Conservation (phyloP, 2,888 invertebrate species). For the Amphimallon solstitiale region DNA sequence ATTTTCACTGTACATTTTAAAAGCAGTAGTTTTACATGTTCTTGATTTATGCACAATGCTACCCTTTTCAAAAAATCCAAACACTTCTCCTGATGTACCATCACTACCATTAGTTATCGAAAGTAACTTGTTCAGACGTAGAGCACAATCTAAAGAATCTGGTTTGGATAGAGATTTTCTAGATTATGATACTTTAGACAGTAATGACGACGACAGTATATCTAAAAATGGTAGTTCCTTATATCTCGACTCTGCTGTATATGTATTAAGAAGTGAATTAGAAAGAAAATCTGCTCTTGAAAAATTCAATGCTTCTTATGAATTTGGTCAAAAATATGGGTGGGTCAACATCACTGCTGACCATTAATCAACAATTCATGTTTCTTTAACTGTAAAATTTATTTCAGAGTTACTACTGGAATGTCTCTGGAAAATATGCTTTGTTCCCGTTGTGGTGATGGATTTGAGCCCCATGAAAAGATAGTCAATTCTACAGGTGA, state of each 20-base stretch:
- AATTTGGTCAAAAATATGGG: constrained; percentile 19
- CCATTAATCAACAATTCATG: neutral
- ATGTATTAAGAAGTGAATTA: constrained; percentile 18
- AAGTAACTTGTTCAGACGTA: constrained; percentile 54
- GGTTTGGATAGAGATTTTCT: constrained; percentile 42
- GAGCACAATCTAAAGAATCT: constrained; percentile 53
- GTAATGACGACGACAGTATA: constrained; percentile 5
- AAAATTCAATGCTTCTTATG: constrained; percentile 9
- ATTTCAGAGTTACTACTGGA: constrained; percentile 64
- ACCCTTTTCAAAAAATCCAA: constrained; percentile 45
- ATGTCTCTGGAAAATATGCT: constrained; percentile 94
- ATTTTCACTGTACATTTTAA: neutral
- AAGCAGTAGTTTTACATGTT: neutral
- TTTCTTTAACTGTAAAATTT: neutral
- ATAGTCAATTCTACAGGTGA: constrained; percentile 99
- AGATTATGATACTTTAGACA: constrained; percentile 44
- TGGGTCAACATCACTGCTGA: neutral
- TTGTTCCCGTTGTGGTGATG: constrained; percentile 95
- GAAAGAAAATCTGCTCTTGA: constrained; percentile 5
- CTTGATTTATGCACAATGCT: constrained; percentile 15
- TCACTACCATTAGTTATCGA: constrained; percentile 50
- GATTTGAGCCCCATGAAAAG: constrained; percentile 96
- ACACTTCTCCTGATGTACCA: constrained; percentile 56
- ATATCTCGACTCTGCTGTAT: constrained; percentile 12
- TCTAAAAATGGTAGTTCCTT: constrained; percentile 11